These are phyloP conservation scores for Moxostoma hubbsi DNA, from an alignment of 2,797 vertebrate genomes.

Conservation along the genomic window DNA sequence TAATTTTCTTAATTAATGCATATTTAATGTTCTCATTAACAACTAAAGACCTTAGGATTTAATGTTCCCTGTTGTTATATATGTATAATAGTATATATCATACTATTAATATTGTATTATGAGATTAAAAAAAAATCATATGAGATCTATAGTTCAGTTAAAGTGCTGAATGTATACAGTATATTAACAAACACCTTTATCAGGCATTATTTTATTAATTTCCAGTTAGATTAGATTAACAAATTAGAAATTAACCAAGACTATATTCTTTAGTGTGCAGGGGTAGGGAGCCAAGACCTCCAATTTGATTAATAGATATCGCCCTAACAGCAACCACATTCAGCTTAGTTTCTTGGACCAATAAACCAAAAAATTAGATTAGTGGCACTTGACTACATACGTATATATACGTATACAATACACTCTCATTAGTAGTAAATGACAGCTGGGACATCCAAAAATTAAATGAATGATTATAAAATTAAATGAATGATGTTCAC, in stretches of 20 bases:
- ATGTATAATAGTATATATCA: not conserved
- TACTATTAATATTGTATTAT: slow-evolving; percentile 31
- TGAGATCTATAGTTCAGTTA: slow-evolving; percentile 24
- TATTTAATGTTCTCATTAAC: not conserved
- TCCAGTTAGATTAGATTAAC: slow-evolving; percentile 56
- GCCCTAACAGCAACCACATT: slow-evolving; percentile 62
- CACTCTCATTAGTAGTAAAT: slow-evolving; percentile 12
- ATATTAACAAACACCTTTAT: slow-evolving; percentile 70
- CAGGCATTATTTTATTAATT: slow-evolving; percentile 61
- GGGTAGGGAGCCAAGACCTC: slow-evolving; percentile 63
- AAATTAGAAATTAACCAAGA: slow-evolving; percentile 64
- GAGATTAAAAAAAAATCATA: not conserved
- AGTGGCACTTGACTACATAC: slow-evolving; percentile 64
- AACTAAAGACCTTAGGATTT: not conserved
- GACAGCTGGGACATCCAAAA: not conserved
- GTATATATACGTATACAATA: slow-evolving; percentile 55
- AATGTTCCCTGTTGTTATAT: no score
- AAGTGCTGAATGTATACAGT: slow-evolving; percentile 58
- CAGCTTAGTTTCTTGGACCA: slow-evolving; percentile 52
- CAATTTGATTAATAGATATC: slow-evolving; percentile 67
- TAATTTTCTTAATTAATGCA: slow-evolving; percentile 1
- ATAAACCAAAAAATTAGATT: slow-evolving; percentile 63
- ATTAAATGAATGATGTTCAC: not conserved
- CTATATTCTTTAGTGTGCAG: slow-evolving; percentile 65
- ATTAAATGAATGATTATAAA: no score